Percentiles rank a stretch among this genome's conserved stretches.
These are phyloP conservation scores for Drosophila greeni DNA, from an alignment of 2,888 invertebrate species.

Conservation along the genomic window DNA sequence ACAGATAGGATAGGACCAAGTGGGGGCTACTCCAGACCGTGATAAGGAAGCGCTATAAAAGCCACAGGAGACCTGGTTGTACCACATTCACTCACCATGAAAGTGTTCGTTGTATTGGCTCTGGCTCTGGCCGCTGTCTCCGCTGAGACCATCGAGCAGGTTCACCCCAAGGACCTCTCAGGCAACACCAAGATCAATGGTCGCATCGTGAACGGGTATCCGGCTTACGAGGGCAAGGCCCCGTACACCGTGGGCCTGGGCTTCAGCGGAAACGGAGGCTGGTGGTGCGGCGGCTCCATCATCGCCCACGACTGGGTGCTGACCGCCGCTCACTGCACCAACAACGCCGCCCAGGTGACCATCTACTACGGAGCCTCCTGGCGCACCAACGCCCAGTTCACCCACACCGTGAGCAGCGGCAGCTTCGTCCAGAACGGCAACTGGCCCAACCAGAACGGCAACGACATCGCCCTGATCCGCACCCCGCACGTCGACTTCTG, in stretches of 20 bases:
- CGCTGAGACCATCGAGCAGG: slow-evolving; percentile 22
- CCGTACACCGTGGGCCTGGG: slow-evolving; percentile 5
- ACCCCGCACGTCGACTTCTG: slow-evolving; percentile 34
- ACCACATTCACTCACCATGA: slow-evolving; percentile 17
- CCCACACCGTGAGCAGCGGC: slow-evolving; percentile 27
- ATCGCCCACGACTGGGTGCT: slow-evolving; percentile 21
- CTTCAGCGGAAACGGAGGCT: slow-evolving; percentile 8
- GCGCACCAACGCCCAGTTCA: slow-evolving; percentile 31
- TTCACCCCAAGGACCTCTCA: slow-evolving; percentile 22
- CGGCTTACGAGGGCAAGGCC: slow-evolving; percentile 3
- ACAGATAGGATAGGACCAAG: slow-evolving; percentile 13
- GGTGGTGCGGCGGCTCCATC: slow-evolving; percentile 36
- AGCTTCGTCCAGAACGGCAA: slow-evolving; percentile 1
- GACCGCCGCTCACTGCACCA: slow-evolving; percentile 29
- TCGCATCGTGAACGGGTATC: slow-evolving; percentile 13
- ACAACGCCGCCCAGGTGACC: slow-evolving; percentile 10
- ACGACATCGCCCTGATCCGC: slow-evolving; percentile 30
- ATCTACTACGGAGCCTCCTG: slow-evolving; percentile 31
- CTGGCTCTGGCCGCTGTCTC: slow-evolving; percentile 27
- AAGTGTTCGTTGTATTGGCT: slow-evolving; percentile 32
- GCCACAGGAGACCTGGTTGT: too few relatives aligned
- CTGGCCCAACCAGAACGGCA: not conserved
- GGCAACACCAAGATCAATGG: slow-evolving; percentile 6
- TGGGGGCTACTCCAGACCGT: slow-evolving; percentile 5
- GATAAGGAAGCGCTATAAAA: slow-evolving; percentile 24